These are phyloP conservation scores for Equus przewalskii DNA, from an alignment of 2,113 vertebrate species.

Conservation along the genomic window DNA sequence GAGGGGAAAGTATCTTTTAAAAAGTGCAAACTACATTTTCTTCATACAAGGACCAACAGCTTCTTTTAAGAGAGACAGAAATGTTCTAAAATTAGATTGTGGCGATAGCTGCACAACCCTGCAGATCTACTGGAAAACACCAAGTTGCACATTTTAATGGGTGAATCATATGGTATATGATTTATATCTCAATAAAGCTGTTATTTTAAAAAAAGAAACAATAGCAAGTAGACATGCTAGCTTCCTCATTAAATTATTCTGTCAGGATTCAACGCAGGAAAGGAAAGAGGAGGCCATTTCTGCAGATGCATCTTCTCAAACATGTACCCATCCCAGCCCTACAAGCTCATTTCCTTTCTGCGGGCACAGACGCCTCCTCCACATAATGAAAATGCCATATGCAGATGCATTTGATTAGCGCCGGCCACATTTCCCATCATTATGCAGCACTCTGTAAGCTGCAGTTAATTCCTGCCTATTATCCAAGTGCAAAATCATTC, in stretches of 20 bases:
- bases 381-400: constrained; percentile 58
- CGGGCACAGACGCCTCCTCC: neutral
- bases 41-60: constrained; percentile 22
- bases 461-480: constrained; percentile 52
- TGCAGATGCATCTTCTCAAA: neutral
- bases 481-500: constrained; percentile 60
- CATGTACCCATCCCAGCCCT: neutral
- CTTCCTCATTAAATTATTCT: neutral
- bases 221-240: neutral
- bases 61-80: neutral
- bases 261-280: neutral
- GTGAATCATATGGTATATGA: neutral
- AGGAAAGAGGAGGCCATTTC: neutral
- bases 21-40: neutral
- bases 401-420: constrained; percentile 44
- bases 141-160: neutral
- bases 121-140: neutral
- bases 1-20: neutral
- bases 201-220: neutral
- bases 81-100: neutral
- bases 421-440: neutral
- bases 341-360: neutral
- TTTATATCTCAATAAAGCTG: neutral
- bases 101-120: neutral
- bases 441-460: constrained; percentile 67